Evolutionary conservation across 1,140 invertebrate species (phyloP).

Genomic region (Anthonomus grandis): DNA sequence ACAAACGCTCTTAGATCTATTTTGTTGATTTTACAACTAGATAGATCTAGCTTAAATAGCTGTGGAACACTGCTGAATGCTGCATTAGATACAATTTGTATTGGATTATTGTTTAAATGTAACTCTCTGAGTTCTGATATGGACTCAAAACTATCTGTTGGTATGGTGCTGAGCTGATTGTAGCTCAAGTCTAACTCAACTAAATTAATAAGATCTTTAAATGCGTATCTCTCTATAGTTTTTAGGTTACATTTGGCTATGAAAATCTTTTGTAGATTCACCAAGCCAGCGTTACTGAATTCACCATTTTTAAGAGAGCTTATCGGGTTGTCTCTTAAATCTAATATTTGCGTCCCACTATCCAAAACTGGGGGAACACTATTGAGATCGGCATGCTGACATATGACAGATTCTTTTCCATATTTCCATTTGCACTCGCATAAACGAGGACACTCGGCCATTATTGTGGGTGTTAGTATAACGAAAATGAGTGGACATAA

Average conservation of each 20-base stretch:
- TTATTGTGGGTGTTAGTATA: slow-evolving; percentile 36
- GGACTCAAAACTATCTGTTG: slow-evolving; percentile 65
- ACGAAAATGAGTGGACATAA: slow-evolving; percentile 32
- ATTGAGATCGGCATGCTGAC: slow-evolving; percentile 67
- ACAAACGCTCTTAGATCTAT: slow-evolving; percentile 69
- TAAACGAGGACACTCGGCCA: slow-evolving; percentile 62
- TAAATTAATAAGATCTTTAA: slow-evolving; percentile 67
- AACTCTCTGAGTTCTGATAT: slow-evolving; percentile 73
- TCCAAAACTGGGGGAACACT: slow-evolving; percentile 66
- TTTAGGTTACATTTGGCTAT: slow-evolving; percentile 62
- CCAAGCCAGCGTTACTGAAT: slow-evolving; percentile 66
- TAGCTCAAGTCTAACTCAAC: slow-evolving; percentile 76
- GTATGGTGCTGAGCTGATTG: slow-evolving; percentile 65
- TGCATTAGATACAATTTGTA: slow-evolving; percentile 63
- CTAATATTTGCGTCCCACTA: slow-evolving; percentile 72
- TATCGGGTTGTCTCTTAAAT: slow-evolving; percentile 70
- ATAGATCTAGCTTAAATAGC: slow-evolving; percentile 69
- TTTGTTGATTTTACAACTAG: slow-evolving; percentile 62
- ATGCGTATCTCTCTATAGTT: slow-evolving; percentile 61
- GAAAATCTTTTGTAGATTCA: slow-evolving; percentile 77
- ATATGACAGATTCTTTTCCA: slow-evolving; percentile 78
- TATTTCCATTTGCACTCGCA: slow-evolving; percentile 85
- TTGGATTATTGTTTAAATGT: slow-evolving; percentile 69
- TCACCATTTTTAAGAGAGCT: slow-evolving; percentile 63
- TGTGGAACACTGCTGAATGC: slow-evolving; percentile 66